Conservation (phyloP, 2,888 invertebrate species). For the Lamproptera curius region DNA sequence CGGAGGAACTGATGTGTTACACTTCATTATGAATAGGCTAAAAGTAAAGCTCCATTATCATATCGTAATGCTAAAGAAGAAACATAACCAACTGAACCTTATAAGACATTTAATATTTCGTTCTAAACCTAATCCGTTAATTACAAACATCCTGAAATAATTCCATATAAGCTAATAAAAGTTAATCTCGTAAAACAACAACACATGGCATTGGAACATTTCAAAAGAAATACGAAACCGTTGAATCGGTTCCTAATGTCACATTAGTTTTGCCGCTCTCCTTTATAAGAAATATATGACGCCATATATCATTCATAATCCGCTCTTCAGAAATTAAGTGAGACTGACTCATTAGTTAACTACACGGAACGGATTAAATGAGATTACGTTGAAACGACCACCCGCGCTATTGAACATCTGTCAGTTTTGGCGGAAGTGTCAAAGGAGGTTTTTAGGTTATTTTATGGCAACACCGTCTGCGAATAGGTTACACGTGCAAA, state of each 20-base stretch:
- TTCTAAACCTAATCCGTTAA: too few relatives aligned
- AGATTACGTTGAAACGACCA: conserved; percentile 51
- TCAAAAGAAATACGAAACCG: conserved; percentile 21
- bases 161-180: too few relatives aligned
- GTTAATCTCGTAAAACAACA: too few relatives aligned
- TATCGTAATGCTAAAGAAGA: too few relatives aligned
- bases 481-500: too few relatives aligned
- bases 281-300: conserved; percentile 30
- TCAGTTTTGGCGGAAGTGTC: conserved; percentile 32
- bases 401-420: conserved; percentile 56
- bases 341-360: conserved; percentile 50
- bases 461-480: conserved; percentile 11
- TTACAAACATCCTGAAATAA: too few relatives aligned
- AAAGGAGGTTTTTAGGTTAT: conserved; percentile 6
- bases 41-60: too few relatives aligned
- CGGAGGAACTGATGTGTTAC: too few relatives aligned
- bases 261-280: conserved; percentile 29
- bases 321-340: conserved; percentile 24
- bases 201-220: conserved; percentile 5
- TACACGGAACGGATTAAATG: conserved; percentile 53
- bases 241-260: conserved; percentile 30
- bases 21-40: too few relatives aligned
- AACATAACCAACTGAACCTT: too few relatives aligned
- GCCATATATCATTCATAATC: conserved; percentile 31
- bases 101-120: too few relatives aligned